These are phyloP conservation scores for Petaurus breviceps DNA, from an alignment of 2,113 vertebrate species.

Conservation along the genomic window DNA sequence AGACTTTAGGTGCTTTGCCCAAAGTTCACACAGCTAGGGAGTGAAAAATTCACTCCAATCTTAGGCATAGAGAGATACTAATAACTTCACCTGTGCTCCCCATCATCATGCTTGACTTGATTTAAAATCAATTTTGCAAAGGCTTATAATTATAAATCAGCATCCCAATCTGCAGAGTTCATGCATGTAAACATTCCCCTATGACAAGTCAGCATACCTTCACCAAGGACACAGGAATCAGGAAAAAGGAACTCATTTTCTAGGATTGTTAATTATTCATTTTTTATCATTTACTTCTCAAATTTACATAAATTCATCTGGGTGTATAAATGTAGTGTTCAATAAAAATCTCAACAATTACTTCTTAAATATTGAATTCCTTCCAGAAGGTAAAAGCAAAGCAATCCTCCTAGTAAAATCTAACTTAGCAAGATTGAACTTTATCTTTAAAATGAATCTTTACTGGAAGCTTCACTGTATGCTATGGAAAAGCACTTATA, in stretches of 20 bases:
- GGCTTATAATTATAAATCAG: constrained; percentile 47
- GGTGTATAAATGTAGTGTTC: constrained; percentile 47
- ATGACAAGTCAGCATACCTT: too few relatives aligned
- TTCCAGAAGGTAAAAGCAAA: constrained; percentile 44
- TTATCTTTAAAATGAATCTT: constrained; percentile 30
- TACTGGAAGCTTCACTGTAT: not conserved
- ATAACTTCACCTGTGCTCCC: constrained; percentile 8
- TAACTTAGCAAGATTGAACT: not conserved
- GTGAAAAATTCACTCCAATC: constrained; percentile 27
- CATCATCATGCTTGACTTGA: not conserved
- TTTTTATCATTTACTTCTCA: constrained; percentile 46
- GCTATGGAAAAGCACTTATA: not conserved
- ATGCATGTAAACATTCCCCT: not conserved
- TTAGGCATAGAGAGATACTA: not conserved
- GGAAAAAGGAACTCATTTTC: not conserved
- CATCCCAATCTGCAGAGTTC: not conserved
- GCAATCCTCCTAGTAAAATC: constrained; percentile 13
- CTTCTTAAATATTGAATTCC: constrained; percentile 31
- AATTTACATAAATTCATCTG: constrained; percentile 54
- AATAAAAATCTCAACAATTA: constrained; percentile 37
- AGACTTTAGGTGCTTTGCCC: not conserved
- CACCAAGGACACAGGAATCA: not conserved
- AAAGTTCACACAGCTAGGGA: not conserved
- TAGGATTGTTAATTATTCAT: constrained; percentile 44
- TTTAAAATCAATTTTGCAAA: constrained; percentile 15